Conservation (phyloP, 2,113 vertebrate species). For the Megaceryle torquata region DNA sequence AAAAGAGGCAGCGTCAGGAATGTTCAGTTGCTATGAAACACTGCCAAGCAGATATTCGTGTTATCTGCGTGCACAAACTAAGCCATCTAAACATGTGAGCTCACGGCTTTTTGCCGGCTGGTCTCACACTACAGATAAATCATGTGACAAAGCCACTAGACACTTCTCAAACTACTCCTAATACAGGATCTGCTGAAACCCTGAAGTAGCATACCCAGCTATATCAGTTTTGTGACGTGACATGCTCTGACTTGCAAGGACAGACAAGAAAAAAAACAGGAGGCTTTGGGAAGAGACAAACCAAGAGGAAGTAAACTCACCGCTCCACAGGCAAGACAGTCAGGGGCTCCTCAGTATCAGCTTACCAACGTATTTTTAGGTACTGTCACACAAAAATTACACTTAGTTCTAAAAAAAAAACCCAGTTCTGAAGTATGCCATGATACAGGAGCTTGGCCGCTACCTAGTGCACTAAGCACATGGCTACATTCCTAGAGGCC, state of each 20-base stretch:
- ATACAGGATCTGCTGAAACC: slow-evolving; percentile 52
- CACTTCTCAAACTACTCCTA: slow-evolving; percentile 34
- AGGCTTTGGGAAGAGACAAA: background rate
- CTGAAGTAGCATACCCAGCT: slow-evolving; percentile 32
- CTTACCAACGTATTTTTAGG: accelerated
- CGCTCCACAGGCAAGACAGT: accelerated
- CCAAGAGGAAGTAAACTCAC: background rate
- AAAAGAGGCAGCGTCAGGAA: slow-evolving; percentile 70
- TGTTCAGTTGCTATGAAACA: slow-evolving; percentile 52
- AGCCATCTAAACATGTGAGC: slow-evolving; percentile 2
- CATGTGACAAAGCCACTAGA: slow-evolving; percentile 29
- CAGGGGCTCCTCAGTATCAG: background rate
- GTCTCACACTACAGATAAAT: background rate
- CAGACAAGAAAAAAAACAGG: background rate
- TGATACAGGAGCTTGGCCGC: background rate
- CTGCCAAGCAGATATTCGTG: slow-evolving; percentile 69
- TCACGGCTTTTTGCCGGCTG: slow-evolving; percentile 13
- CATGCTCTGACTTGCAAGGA: background rate
- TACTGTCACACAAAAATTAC: background rate
- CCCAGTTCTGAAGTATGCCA: background rate
- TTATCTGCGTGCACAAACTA: slow-evolving; percentile 15
- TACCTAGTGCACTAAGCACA: background rate
- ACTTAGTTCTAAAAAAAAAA: background rate
- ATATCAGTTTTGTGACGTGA: slow-evolving; percentile 34
- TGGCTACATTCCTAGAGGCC: background rate